phyloP scores from a whole-genome alignment of 2,113 vertebrate species.

The Gnathonemus longibarbis region DNA sequence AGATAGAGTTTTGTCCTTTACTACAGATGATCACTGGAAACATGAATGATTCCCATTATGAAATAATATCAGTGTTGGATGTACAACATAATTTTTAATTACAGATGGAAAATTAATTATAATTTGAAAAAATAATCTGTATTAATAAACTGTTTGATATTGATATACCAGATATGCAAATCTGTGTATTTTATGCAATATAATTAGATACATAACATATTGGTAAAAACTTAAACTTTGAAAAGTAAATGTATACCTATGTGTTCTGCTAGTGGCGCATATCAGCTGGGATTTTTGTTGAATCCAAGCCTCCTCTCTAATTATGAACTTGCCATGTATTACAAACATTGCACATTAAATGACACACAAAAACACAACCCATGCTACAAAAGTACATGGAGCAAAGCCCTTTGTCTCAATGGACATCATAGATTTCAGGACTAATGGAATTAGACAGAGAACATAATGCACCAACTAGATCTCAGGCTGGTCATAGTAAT shows the following conservation, averaged over 20 bases:
- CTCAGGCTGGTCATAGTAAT: constrained; percentile 68
- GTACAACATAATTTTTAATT: neutral
- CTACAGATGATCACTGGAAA: neutral
- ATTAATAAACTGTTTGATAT: neutral
- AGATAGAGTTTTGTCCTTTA: neutral
- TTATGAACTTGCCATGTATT: constrained; percentile 59
- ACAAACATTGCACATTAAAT: constrained; percentile 68
- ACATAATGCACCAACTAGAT: constrained; percentile 80
- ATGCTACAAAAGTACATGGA: constrained; percentile 45
- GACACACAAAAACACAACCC: constrained; percentile 50
- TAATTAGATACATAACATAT: neutral
- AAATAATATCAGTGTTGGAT: neutral
- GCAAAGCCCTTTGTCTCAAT: constrained; percentile 63
- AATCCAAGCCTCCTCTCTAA: constrained; percentile 19
- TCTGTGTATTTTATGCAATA: neutral
- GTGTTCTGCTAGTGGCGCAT: constrained; percentile 32
- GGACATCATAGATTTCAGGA: constrained; percentile 68
- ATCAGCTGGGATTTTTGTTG: constrained; percentile 49
- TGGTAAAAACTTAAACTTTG: neutral
- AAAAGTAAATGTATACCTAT: neutral
- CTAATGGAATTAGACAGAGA: constrained; percentile 84
- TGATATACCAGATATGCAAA: neutral
- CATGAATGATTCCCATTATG: neutral
- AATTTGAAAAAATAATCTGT: neutral
- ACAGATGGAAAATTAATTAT: neutral